phyloP scores from a whole-genome alignment of 2,888 invertebrate genomes.

The Allophyes oxyacanthae region DNA sequence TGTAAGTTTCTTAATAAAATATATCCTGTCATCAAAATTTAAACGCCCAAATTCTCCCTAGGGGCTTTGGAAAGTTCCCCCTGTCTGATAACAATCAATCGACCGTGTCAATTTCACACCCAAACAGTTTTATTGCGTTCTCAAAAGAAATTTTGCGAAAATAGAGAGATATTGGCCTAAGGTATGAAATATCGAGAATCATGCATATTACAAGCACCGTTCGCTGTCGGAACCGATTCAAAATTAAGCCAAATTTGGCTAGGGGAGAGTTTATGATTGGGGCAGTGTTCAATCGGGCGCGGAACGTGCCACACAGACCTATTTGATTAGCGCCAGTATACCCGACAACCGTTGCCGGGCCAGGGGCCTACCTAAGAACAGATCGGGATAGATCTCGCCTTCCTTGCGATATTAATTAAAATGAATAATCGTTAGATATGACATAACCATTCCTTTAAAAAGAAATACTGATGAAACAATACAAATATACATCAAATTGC shows the following conservation, averaged over 20 bases:
- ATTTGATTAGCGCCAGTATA: constrained; percentile 65
- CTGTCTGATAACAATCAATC: constrained; percentile 27
- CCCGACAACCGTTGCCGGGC: constrained; percentile 5
- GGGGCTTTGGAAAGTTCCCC: constrained; percentile 4
- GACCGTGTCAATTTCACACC: constrained; percentile 21
- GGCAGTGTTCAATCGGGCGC: constrained; percentile 58
- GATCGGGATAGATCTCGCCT: too few species aligned
- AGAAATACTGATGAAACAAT: too few species aligned
- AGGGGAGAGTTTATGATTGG: constrained; percentile 61
- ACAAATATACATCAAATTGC: too few species aligned
- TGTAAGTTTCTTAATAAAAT: too few species aligned
- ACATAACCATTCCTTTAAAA: too few species aligned
- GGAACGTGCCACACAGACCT: constrained; percentile 55
- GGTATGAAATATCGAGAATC: constrained; percentile 20
- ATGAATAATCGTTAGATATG: too few species aligned
- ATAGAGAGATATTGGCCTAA: constrained; percentile 14
- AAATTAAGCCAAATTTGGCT: constrained; percentile 53
- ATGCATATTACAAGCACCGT: constrained; percentile 29
- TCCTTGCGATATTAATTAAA: too few species aligned
- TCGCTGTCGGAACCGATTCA: constrained; percentile 36
- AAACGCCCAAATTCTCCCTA: background rate
- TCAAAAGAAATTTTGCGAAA: constrained; percentile 24
- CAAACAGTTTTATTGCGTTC: constrained; percentile 15
- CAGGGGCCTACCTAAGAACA: constrained; percentile 32
- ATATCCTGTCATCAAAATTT: constrained; percentile 1